Conservation (phyloP, 1,140 invertebrate species). For the Calliphora vicina region DNA sequence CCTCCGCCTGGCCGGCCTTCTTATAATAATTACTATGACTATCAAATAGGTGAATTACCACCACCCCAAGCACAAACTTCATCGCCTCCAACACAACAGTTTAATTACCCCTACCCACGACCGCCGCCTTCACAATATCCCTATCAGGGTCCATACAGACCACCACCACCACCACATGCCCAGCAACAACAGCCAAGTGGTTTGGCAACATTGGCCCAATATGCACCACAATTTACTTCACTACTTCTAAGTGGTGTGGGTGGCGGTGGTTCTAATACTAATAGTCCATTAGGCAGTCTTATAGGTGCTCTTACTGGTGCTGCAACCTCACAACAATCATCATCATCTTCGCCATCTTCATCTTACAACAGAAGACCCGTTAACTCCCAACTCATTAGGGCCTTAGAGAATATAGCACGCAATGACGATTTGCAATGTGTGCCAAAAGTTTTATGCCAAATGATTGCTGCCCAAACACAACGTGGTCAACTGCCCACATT, state of each 20-base stretch:
- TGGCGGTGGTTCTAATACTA: slow-evolving; percentile 39
- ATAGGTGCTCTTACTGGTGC: slow-evolving; percentile 36
- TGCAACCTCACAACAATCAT: slow-evolving; percentile 21
- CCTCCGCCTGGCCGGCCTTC: slow-evolving; percentile 45
- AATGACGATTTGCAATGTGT: slow-evolving; percentile 82
- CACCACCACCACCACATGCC: slow-evolving; percentile 4
- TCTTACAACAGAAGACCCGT: slow-evolving; percentile 44
- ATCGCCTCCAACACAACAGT: slow-evolving; percentile 43
- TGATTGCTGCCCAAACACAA: slow-evolving; percentile 70
- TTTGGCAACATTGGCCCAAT: slow-evolving; percentile 55
- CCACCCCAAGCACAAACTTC: slow-evolving; percentile 40
- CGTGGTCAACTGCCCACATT: slow-evolving; percentile 67
- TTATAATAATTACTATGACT: slow-evolving; percentile 58
- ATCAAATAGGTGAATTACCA: slow-evolving; percentile 59
- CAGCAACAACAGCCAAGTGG: slow-evolving; percentile 28
- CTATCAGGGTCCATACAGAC: background rate
- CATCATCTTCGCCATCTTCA: slow-evolving; percentile 45
- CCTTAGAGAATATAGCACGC: slow-evolving; percentile 74
- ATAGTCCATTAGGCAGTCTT: slow-evolving; percentile 33
- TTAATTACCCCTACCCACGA: slow-evolving; percentile 46
- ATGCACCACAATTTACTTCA: slow-evolving; percentile 61
- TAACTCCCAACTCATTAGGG: slow-evolving; percentile 65
- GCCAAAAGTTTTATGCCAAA: slow-evolving; percentile 78
- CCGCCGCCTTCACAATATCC: slow-evolving; percentile 33
- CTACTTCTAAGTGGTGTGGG: slow-evolving; percentile 50